Conservation (phyloP, 1,140 invertebrate species). For the Meteorus sp. region DNA sequence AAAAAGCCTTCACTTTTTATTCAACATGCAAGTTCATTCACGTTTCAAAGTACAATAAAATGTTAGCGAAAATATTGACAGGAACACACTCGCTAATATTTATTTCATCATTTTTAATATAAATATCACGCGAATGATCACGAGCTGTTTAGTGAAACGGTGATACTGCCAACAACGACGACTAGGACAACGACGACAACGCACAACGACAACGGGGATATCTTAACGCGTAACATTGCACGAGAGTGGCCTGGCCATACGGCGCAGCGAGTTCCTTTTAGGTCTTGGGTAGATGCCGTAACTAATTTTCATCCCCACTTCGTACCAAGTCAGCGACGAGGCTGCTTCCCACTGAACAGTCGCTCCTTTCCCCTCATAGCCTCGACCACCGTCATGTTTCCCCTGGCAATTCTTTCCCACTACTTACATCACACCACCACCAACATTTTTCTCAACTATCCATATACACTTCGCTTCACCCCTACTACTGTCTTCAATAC, state of each 20-base stretch:
- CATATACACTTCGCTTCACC: constrained; percentile 27
- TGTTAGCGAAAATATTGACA: too few species aligned
- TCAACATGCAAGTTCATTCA: too few species aligned
- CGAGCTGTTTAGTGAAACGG: not conserved
- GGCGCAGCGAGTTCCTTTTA: constrained; percentile 53
- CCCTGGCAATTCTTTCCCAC: too few species aligned
- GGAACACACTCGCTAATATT: not conserved
- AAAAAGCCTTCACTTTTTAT: too few species aligned
- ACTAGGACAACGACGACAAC: constrained; percentile 35
- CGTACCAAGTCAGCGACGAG: constrained; percentile 26
- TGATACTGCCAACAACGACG: constrained; percentile 13
- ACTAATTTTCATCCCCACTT: constrained; percentile 55
- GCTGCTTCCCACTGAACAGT: constrained; percentile 47
- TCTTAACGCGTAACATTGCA: constrained; percentile 56
- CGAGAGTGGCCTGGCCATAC: constrained; percentile 46
- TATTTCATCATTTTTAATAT: not conserved
- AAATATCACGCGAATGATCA: not conserved
- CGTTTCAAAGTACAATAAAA: too few species aligned
- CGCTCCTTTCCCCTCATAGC: constrained; percentile 35
- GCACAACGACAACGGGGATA: too few species aligned
- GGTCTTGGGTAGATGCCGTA: constrained; percentile 55
- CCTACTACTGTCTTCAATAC: too few species aligned
- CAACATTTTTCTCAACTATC: too few species aligned
- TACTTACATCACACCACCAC: too few species aligned
- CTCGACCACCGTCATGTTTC: too few species aligned